phyloP scores from a whole-genome alignment of 2,797 vertebrate species.

The Lepilemur ruficaudatus region DNA sequence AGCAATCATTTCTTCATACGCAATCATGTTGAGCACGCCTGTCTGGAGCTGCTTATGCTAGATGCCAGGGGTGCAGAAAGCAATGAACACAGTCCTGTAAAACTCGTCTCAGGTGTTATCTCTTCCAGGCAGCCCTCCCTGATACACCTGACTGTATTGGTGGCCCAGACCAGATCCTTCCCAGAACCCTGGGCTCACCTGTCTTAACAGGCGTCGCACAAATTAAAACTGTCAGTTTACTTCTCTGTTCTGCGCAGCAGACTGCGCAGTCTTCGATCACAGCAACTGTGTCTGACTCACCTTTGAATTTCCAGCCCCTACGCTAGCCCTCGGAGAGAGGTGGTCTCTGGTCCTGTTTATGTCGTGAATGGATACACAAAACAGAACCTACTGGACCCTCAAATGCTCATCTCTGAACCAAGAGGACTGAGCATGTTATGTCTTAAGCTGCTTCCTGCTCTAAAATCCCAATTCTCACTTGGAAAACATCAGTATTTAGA shows the following conservation, averaged over 20 bases:
- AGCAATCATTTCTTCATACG: rapidly evolving
- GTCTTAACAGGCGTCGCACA: background rate
- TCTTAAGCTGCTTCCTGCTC: background rate
- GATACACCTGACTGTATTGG: no score
- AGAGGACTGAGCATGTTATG: background rate
- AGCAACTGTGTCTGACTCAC: background rate
- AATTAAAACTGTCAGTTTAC: background rate
- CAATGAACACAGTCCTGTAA: no score
- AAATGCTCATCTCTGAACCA: background rate
- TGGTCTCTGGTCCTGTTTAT: background rate
- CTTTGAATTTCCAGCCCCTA: background rate
- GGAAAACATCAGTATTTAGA: constrained; percentile 71
- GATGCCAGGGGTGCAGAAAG: background rate
- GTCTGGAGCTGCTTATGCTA: background rate
- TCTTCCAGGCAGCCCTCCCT: background rate
- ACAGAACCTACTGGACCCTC: rapidly evolving
- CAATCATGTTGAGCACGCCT: rapidly evolving
- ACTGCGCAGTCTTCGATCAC: rapidly evolving
- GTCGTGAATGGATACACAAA: background rate
- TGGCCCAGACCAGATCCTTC: background rate
- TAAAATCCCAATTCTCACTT: constrained; percentile 13
- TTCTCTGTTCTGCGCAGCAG: rapidly evolving
- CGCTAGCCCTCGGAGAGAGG: background rate
- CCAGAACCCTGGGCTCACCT: background rate
- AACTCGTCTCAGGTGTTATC: background rate